These are phyloP conservation scores for Orussus abietinus DNA, from an alignment of 1,140 invertebrate genomes.

Conservation along the genomic window DNA sequence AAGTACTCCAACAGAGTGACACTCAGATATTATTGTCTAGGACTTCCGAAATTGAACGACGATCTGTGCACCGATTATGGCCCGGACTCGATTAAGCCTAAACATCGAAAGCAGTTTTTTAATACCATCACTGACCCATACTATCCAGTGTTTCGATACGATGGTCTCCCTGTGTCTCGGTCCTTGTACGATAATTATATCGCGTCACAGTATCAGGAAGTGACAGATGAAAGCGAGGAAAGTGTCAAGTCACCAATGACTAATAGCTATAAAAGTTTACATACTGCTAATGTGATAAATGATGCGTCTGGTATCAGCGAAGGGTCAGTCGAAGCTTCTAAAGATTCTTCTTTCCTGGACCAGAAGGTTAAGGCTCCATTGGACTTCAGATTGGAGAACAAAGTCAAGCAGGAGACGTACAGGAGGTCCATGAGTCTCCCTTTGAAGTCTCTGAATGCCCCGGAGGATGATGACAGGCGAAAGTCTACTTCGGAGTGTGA, in stretches of 20 bases:
- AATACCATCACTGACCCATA: conserved; percentile 73
- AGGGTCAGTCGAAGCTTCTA: too few species aligned
- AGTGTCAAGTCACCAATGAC: conserved; percentile 3
- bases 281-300: background rate
- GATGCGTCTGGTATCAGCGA: too few species aligned
- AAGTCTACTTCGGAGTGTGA: conserved; percentile 46
- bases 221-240: conserved; percentile 15
- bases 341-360: too few species aligned
- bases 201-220: conserved; percentile 35
- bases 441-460: conserved; percentile 63
- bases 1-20: conserved; percentile 29
- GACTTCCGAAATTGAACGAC: conserved; percentile 41
- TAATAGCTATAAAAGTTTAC: conserved; percentile 1
- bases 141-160: conserved; percentile 69
- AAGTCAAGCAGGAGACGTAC: conserved; percentile 52
- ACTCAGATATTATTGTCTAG: conserved; percentile 45
- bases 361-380: too few species aligned
- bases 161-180: conserved; percentile 69
- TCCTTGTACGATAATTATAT: conserved; percentile 68
- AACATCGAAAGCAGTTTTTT: conserved; percentile 36
- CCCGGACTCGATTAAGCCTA: conserved; percentile 25
- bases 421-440: conserved; percentile 65
- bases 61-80: conserved; percentile 42
- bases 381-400: conserved; percentile 34
- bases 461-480: conserved; percentile 34